Evolutionary conservation across 2,888 invertebrate species (phyloP).

Genomic region (Stenoptilia bipunctidactyla): DNA sequence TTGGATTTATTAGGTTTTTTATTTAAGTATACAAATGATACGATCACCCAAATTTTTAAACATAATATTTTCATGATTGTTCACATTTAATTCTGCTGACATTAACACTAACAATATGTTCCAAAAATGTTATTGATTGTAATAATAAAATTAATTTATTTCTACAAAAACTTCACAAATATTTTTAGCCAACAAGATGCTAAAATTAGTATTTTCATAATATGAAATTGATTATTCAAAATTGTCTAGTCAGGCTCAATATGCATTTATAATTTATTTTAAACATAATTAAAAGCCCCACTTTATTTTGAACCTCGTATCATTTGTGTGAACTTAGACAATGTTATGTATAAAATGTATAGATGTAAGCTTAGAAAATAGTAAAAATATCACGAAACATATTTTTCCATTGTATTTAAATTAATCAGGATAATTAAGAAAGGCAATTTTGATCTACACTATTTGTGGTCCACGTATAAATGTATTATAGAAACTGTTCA

Average conservation of each 20-base stretch:
- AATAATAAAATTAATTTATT: too few relatives aligned
- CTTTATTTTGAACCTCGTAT: constrained; percentile 29
- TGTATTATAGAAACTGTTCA: too few relatives aligned
- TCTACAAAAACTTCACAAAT: too few relatives aligned
- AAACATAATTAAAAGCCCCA: constrained; percentile 12
- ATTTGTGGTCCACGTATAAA: too few relatives aligned
- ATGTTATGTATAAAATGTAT: constrained; percentile 37
- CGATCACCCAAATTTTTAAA: constrained; percentile 21
- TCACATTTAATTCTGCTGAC: too few relatives aligned
- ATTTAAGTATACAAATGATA: constrained; percentile 53
- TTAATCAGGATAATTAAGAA: too few relatives aligned
- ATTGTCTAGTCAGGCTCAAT: constrained; percentile 58
- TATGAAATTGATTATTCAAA: constrained; percentile 27
- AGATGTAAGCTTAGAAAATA: constrained; percentile 17
- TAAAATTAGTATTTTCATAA: constrained; percentile 1
- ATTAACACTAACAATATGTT: too few relatives aligned
- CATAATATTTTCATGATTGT: not conserved
- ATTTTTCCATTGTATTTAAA: constrained; percentile 52
- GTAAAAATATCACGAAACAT: constrained; percentile 43
- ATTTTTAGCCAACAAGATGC: not conserved
- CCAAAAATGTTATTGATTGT: too few relatives aligned
- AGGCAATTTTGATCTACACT: too few relatives aligned
- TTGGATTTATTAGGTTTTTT: constrained; percentile 26
- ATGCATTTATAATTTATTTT: constrained; percentile 69
- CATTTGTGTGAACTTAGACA: constrained; percentile 52